Evolutionary conservation across 2,113 vertebrate genomes (phyloP).

Genomic region (Leucosticte australis): DNA sequence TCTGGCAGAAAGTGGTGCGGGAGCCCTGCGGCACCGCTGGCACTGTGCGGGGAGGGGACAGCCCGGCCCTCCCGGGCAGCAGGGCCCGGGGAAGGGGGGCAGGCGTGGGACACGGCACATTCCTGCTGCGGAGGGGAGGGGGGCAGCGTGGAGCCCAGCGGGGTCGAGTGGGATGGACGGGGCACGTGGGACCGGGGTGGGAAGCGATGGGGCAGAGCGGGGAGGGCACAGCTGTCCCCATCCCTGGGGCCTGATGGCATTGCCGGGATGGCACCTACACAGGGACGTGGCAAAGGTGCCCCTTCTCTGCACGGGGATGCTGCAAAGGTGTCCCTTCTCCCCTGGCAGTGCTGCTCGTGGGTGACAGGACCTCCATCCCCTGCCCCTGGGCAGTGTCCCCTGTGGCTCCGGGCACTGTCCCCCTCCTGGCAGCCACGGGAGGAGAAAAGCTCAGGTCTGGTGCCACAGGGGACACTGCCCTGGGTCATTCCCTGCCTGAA

Average conservation of each 20-base stretch:
- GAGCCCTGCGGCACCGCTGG: background rate
- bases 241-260: background rate
- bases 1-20: background rate
- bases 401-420: background rate
- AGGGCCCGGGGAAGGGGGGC: background rate
- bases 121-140: background rate
- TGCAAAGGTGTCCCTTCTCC: background rate
- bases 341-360: background rate
- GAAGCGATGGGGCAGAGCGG: background rate
- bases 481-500: background rate
- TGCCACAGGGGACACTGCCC: background rate
- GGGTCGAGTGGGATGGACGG: background rate
- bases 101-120: background rate
- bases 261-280: accelerated
- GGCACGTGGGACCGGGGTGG: background rate
- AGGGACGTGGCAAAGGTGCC: background rate
- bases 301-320: background rate
- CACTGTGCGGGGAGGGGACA: background rate
- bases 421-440: background rate
- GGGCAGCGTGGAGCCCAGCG: background rate
- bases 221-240: background rate
- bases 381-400: background rate
- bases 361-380: background rate
- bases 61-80: background rate
- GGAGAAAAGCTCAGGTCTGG: background rate